These are phyloP conservation scores for Chelonoidis abingdonii DNA, from an alignment of 2,113 vertebrate species.

Conservation along the genomic window DNA sequence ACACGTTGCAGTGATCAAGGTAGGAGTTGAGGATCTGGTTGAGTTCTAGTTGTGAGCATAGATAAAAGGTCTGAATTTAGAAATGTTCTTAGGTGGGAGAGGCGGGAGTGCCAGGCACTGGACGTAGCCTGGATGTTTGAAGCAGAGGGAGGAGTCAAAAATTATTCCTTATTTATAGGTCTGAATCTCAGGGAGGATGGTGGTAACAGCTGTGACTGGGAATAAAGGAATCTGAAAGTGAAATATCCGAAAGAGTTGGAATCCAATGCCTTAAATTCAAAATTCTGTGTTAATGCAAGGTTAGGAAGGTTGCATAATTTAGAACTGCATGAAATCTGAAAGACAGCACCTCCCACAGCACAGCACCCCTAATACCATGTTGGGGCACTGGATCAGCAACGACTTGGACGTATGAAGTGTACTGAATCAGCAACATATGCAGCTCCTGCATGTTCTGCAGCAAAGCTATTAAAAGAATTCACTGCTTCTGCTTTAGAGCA, in stretches of 20 bases:
- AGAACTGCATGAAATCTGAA: neutral
- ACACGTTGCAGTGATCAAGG: neutral
- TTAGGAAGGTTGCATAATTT: rapidly evolving
- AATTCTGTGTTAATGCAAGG: neutral
- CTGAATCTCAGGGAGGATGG: neutral
- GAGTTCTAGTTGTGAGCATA: neutral
- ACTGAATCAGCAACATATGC: rapidly evolving
- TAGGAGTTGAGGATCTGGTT: rapidly evolving
- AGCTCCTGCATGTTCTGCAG: rapidly evolving
- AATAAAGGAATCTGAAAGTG: neutral
- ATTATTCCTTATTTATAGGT: rapidly evolving
- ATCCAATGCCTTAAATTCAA: neutral
- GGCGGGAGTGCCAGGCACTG: neutral
- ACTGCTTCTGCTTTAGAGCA: rapidly evolving
- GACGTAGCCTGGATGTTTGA: neutral
- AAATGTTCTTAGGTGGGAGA: rapidly evolving
- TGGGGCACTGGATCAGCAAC: rapidly evolving
- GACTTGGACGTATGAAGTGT: neutral
- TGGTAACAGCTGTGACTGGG: neutral
- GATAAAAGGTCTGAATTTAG: neutral
- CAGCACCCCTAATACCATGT: rapidly evolving
- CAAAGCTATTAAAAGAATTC: rapidly evolving
- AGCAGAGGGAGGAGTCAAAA: neutral
- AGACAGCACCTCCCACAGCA: neutral
- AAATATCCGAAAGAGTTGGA: neutral